Percentiles rank a stretch among this genome's conserved stretches.
Evolutionary conservation across 2,797 vertebrate genomes (phyloP).

Genomic region (Anolis apletophallus): DNA sequence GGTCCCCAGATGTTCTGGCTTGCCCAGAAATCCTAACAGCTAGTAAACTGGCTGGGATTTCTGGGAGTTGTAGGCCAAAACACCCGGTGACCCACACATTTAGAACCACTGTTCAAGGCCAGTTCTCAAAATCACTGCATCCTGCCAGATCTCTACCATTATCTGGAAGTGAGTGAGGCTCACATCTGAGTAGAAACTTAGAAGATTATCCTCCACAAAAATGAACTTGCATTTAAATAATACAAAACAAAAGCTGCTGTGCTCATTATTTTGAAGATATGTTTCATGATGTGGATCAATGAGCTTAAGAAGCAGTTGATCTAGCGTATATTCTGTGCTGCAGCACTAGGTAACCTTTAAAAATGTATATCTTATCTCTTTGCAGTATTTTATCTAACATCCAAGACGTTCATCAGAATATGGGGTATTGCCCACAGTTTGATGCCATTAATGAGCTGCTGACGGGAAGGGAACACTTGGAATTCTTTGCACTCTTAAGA

Average conservation of each 20-base stretch:
- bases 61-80: too few species aligned
- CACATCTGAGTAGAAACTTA: background rate
- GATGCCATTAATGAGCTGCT: slow-evolving; percentile 95
- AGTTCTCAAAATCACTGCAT: too few species aligned
- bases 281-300: background rate
- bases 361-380: slow-evolving; percentile 19
- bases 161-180: background rate
- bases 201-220: background rate
- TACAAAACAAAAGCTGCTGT: background rate
- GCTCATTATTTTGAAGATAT: background rate
- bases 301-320: background rate
- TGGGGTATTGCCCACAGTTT: slow-evolving; percentile 98
- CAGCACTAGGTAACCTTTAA: slow-evolving; percentile 33
- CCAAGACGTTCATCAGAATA: slow-evolving; percentile 91
- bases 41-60: too few species aligned
- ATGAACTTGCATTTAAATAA: background rate
- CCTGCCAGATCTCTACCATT: too few species aligned
- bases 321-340: background rate
- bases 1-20: too few species aligned
- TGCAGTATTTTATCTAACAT: slow-evolving; percentile 91
- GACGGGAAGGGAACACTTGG: slow-evolving; percentile 94
- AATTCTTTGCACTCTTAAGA: slow-evolving; percentile 93
- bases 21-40: too few species aligned
- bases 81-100: too few species aligned
- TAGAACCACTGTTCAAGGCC: too few species aligned